Evolutionary conservation across 2,113 vertebrate genomes (phyloP).

Genomic region (Etheostoma spectabile): DNA sequence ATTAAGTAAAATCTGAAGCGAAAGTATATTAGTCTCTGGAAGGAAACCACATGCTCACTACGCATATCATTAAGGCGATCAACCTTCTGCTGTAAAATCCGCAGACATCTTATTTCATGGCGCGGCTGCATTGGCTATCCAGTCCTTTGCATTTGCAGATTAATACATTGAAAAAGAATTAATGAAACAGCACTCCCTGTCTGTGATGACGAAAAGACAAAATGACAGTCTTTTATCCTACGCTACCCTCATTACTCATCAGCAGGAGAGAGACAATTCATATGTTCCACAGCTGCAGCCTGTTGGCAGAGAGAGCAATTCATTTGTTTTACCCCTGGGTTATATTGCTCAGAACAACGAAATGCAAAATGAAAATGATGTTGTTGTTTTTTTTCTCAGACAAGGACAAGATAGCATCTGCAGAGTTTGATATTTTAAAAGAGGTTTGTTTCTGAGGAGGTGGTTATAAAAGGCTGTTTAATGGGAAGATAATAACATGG

Average conservation of each 20-base stretch:
- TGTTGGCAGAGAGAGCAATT: conserved; percentile 71
- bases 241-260: conserved; percentile 78
- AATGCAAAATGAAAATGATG: conserved; percentile 63
- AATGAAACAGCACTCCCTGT: conserved; percentile 64
- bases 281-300: conserved; percentile 80
- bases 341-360: conserved; percentile 63
- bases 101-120: conserved; percentile 32
- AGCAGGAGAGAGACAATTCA: conserved; percentile 77
- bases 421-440: conserved; percentile 27
- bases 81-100: conserved; percentile 38
- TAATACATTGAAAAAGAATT: conserved; percentile 55
- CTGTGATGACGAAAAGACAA: conserved; percentile 67
- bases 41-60: conserved; percentile 31
- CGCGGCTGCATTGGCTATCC: conserved; percentile 18
- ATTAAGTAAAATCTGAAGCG: conserved; percentile 70
- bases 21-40: conserved; percentile 49
- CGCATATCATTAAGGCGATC: conserved; percentile 40
- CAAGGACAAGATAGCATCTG: conserved; percentile 46
- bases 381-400: conserved; percentile 29
- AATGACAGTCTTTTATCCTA: conserved; percentile 77
- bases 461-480: conserved; percentile 11
- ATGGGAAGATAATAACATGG: conserved; percentile 24
- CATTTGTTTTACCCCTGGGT: conserved; percentile 76
- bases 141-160: conserved; percentile 18
- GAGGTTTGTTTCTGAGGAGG: conserved; percentile 12